Evolutionary conservation across 1,140 invertebrate genomes (phyloP).

Genomic region (Drosophila sproati): DNA sequence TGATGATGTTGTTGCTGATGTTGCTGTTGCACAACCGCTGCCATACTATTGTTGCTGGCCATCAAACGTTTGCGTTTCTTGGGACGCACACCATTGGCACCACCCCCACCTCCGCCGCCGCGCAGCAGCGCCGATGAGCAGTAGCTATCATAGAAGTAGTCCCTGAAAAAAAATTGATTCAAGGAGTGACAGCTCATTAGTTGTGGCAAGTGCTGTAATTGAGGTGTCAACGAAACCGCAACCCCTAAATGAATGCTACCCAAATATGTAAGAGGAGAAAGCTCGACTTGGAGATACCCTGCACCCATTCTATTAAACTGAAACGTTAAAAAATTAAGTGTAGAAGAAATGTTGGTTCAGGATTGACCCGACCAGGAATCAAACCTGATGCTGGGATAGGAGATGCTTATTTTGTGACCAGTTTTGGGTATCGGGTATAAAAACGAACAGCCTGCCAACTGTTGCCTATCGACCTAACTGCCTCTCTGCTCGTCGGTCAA

Average conservation of each 20-base stretch:
- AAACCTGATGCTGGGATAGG: neutral
- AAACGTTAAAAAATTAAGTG: neutral
- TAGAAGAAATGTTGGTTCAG: too few species aligned
- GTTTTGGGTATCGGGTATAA: neutral
- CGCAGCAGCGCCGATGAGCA: slow-evolving; percentile 87
- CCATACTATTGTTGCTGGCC: slow-evolving; percentile 84
- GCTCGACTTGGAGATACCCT: neutral
- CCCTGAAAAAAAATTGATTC: slow-evolving; percentile 52
- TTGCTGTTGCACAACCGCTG: slow-evolving; percentile 69
- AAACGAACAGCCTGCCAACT: slow-evolving; percentile 58
- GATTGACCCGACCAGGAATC: too few species aligned
- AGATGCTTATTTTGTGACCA: too few species aligned
- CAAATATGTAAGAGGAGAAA: neutral
- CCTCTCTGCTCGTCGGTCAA: slow-evolving; percentile 50
- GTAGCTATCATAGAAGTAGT: slow-evolving; percentile 85
- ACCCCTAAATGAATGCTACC: neutral
- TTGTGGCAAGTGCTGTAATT: slow-evolving; percentile 54
- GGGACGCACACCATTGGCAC: slow-evolving; percentile 85
- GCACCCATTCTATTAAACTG: neutral
- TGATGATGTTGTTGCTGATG: slow-evolving; percentile 73
- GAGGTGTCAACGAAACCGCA: slow-evolving; percentile 41
- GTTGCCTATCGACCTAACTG: slow-evolving; percentile 46
- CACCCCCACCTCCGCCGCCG: slow-evolving; percentile 59
- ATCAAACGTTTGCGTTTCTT: slow-evolving; percentile 88
- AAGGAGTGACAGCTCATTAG: slow-evolving; percentile 42